phyloP scores from a whole-genome alignment of 2,888 invertebrate species.

The Drosophila lacicola region DNA sequence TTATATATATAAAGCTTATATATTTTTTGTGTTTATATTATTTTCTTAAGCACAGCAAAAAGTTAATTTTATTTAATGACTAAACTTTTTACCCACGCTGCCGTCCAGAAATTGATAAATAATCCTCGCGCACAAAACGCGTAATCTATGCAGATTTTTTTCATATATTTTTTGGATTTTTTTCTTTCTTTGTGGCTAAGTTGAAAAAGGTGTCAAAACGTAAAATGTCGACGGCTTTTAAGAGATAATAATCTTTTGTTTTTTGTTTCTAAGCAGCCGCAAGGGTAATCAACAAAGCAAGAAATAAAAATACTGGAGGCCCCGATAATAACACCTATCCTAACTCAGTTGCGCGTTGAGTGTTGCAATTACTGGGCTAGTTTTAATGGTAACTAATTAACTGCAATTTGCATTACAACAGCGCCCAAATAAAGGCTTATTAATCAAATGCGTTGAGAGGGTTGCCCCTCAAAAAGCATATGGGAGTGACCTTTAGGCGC shows the following conservation, averaged over 20 bases:
- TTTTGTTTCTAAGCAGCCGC: slow-evolving; percentile 1
- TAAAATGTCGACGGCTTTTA: slow-evolving; percentile 47
- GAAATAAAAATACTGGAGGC: slow-evolving; percentile 16
- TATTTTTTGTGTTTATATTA: too few species aligned
- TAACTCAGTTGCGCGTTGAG: slow-evolving; percentile 1
- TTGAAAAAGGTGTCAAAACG: slow-evolving; percentile 42
- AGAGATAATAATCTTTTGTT: slow-evolving; percentile 48
- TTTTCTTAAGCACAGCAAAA: slow-evolving; percentile 19
- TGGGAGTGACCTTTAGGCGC: slow-evolving; percentile 42
- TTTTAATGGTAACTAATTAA: slow-evolving; percentile 41
- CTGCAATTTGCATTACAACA: slow-evolving; percentile 39
- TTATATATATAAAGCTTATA: slow-evolving; percentile 5
- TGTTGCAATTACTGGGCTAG: slow-evolving; percentile 23
- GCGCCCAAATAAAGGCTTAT: slow-evolving; percentile 28
- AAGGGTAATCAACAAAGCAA: slow-evolving; percentile 18
- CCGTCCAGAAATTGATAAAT: slow-evolving; percentile 55
- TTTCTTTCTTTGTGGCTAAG: slow-evolving; percentile 21
- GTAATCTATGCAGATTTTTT: slow-evolving; percentile 59
- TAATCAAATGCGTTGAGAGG: slow-evolving; percentile 36
- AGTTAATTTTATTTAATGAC: slow-evolving; percentile 53
- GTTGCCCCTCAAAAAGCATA: slow-evolving; percentile 6
- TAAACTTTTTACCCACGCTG: slow-evolving; percentile 60
- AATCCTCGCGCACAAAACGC: slow-evolving; percentile 41
- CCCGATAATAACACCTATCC: slow-evolving; percentile 28
- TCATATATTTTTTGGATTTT: slow-evolving; percentile 2